These are phyloP conservation scores for Tachysurus vachellii DNA, from an alignment of 2,113 vertebrate species.

Conservation along the genomic window DNA sequence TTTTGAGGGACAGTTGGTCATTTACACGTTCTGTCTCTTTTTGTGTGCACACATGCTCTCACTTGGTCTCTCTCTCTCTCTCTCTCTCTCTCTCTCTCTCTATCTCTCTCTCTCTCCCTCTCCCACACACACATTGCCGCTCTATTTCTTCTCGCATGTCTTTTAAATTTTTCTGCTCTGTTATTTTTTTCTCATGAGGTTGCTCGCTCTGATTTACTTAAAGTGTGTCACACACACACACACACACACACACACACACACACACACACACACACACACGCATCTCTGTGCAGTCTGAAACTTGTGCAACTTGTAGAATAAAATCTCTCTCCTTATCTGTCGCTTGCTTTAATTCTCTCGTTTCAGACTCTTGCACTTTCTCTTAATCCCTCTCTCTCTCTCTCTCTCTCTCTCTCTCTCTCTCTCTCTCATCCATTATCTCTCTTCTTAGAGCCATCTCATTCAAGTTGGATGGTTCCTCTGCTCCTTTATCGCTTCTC, in stretches of 20 bases:
- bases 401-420: not conserved
- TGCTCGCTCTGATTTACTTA: slow-evolving; percentile 15
- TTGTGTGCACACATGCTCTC: too few species aligned
- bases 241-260: not conserved
- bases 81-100: not conserved
- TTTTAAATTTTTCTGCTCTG: not conserved
- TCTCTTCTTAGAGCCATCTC: not conserved
- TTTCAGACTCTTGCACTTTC: not conserved
- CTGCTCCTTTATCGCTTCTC: slow-evolving; percentile 16
- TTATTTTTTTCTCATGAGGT: slow-evolving; percentile 11
- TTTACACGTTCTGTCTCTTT: too few species aligned
- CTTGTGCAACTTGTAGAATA: slow-evolving; percentile 9
- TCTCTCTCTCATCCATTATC: slow-evolving; percentile 4
- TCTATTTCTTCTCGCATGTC: not conserved
- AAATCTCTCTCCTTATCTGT: not conserved
- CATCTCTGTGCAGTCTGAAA: not conserved
- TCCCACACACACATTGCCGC: too few species aligned
- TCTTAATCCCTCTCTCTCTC: not conserved
- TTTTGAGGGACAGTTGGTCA: not conserved
- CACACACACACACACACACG: not conserved
- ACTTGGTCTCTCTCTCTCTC: not conserved
- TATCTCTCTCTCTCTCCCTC: not conserved
- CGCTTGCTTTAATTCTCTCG: not conserved
- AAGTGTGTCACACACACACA: slow-evolving; percentile 21
- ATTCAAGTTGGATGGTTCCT: not conserved